Percentiles rank a stretch among this genome's conserved stretches.
phyloP scores from a whole-genome alignment of 2,888 invertebrate genomes.

The Nomada hirtipes region DNA sequence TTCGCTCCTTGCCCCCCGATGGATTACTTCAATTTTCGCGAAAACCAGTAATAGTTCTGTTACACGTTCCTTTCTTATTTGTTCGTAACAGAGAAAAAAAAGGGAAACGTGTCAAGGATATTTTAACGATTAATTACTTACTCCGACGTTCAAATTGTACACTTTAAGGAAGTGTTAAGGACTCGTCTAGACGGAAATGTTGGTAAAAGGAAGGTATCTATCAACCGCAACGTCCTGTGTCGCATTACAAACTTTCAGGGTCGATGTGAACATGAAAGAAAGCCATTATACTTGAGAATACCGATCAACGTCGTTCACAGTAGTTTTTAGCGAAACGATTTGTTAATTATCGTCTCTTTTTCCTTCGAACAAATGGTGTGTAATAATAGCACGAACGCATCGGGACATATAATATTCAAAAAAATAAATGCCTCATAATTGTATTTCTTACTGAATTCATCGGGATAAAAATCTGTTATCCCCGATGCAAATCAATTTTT shows the following conservation, averaged over 20 bases:
- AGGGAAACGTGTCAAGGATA: conserved; percentile 20
- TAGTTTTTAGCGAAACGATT: conserved; percentile 22
- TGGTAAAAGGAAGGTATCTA: conserved; percentile 54
- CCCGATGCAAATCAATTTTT: too few species aligned
- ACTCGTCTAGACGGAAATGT: conserved; percentile 55
- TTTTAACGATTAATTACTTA: conserved; percentile 18
- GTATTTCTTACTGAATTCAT: neutral
- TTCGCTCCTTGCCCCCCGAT: too few species aligned
- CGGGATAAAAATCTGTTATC: too few species aligned
- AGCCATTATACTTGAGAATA: conserved; percentile 27
- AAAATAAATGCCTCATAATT: neutral
- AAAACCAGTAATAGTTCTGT: too few species aligned
- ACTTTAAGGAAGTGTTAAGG: conserved; percentile 43
- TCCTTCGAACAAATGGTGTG: neutral
- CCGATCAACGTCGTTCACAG: neutral
- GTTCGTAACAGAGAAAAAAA: too few species aligned
- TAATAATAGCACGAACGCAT: conserved; percentile 3
- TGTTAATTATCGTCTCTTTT: conserved; percentile 11
- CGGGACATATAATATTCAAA: neutral
- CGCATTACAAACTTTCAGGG: conserved; percentile 61
- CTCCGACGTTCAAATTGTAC: neutral
- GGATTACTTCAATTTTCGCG: too few species aligned
- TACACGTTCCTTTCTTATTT: too few species aligned
- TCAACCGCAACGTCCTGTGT: conserved; percentile 69
- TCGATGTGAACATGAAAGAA: conserved; percentile 44